These are phyloP conservation scores for Thermophis baileyi DNA, from an alignment of 2,113 vertebrate genomes.

Conservation along the genomic window DNA sequence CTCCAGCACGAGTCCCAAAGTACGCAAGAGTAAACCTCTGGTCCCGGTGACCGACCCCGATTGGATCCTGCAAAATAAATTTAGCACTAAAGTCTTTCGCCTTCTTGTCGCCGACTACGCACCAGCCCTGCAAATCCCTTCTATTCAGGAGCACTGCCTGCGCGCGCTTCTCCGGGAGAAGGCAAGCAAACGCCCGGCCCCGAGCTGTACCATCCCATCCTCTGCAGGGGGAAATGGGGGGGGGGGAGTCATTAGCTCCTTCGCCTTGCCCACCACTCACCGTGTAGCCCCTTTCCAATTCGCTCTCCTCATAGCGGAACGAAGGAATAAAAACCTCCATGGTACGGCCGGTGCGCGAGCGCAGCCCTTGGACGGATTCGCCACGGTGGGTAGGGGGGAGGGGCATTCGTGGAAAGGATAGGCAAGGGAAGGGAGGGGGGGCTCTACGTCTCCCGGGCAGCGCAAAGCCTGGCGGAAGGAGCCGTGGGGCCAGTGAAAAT, in stretches of 20 bases:
- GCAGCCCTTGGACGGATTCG: neutral
- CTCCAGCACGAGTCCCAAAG: neutral
- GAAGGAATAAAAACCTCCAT: conserved; percentile 89
- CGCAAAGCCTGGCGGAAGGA: neutral
- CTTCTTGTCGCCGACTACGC: neutral
- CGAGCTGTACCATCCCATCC: neutral
- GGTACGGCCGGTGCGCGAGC: conserved; percentile 40
- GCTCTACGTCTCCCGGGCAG: neutral
- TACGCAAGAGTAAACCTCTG: neutral
- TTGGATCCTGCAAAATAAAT: neutral
- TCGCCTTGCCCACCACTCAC: conserved; percentile 69
- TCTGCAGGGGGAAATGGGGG: neutral
- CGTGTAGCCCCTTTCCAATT: conserved; percentile 89
- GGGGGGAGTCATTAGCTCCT: no score
- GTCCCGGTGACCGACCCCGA: neutral
- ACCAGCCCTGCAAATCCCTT: neutral
- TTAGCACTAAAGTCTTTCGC: neutral
- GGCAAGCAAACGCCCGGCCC: neutral
- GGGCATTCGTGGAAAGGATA: neutral
- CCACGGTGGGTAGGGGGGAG: neutral
- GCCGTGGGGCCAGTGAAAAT: neutral
- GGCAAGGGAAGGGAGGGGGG: neutral
- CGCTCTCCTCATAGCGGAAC: conserved; percentile 88
- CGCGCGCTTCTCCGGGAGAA: neutral
- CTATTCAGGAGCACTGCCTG: neutral